Conservation (phyloP, 2,113 vertebrate species). For the Corythornis madagascariensis region DNA sequence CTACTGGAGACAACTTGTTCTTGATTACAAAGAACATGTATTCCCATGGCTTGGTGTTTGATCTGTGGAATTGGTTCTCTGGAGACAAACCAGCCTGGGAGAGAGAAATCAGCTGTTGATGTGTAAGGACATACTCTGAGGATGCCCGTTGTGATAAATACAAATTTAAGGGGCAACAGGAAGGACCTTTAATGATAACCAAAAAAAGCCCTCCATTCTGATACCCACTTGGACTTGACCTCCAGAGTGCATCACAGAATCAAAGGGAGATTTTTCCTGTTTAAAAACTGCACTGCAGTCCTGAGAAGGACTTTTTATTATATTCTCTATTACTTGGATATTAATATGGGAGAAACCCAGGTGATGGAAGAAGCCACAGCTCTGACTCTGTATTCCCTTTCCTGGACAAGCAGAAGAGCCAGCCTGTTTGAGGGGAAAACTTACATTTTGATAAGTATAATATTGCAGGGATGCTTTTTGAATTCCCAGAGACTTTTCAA, state of each 20-base stretch:
- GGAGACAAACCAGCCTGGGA: not conserved
- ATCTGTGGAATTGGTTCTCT: not conserved
- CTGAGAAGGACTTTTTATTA: not conserved
- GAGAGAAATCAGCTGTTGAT: not conserved
- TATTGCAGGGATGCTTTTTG: not conserved
- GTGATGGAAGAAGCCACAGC: not conserved
- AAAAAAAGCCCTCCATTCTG: not conserved
- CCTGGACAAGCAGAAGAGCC: not conserved
- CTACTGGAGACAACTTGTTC: not conserved
- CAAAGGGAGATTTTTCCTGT: not conserved
- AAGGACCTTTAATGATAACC: not conserved
- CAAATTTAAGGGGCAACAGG: not conserved
- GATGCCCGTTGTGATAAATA: not conserved
- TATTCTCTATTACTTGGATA: not conserved
- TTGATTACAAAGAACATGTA: not conserved
- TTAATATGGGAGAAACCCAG: not conserved
- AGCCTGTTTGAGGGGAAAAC: not conserved
- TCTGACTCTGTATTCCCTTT: not conserved
- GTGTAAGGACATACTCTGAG: not conserved
- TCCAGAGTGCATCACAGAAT: not conserved
- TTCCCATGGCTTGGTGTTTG: not conserved
- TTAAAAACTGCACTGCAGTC: not conserved
- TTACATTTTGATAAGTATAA: not conserved
- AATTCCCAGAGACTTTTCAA: not conserved
- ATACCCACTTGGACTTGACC: not conserved